Conservation (phyloP, 2,797 vertebrate genomes). For the Potorous gilbertii region DNA sequence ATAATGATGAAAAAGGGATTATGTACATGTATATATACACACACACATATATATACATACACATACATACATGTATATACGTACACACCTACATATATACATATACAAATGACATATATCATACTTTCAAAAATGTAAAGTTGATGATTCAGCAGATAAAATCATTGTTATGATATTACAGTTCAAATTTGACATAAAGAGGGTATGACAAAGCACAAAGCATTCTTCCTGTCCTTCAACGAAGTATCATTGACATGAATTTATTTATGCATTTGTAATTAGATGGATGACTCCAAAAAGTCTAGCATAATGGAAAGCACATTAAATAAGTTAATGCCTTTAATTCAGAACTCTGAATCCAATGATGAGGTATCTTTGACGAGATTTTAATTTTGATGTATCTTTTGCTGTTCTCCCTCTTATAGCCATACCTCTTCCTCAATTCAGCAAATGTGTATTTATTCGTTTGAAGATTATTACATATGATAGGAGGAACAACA, state of each 20-base stretch:
- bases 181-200: constrained; percentile 5
- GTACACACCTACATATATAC: no score
- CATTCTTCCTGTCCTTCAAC: not conserved
- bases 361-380: not conserved
- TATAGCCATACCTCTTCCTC: not conserved
- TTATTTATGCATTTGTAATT: not conserved
- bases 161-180: not conserved
- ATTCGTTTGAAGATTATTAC: not conserved
- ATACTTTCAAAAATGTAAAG: not conserved
- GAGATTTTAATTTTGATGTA: not conserved
- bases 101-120: not conserved
- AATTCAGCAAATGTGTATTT: not conserved
- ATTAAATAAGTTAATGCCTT: not conserved
- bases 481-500: not conserved
- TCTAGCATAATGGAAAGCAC: not conserved
- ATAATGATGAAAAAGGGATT: not conserved
- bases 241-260: not conserved
- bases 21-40: no score
- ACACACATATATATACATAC: no score
- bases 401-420: not conserved
- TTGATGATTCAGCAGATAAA: not conserved
- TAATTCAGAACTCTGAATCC: not conserved
- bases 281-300: not conserved
- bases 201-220: not conserved
- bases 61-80: no score